Percentiles rank a stretch among this genome's conserved stretches.
phyloP scores from a whole-genome alignment of 2,888 invertebrate species.

The Sipunculus nudus region DNA sequence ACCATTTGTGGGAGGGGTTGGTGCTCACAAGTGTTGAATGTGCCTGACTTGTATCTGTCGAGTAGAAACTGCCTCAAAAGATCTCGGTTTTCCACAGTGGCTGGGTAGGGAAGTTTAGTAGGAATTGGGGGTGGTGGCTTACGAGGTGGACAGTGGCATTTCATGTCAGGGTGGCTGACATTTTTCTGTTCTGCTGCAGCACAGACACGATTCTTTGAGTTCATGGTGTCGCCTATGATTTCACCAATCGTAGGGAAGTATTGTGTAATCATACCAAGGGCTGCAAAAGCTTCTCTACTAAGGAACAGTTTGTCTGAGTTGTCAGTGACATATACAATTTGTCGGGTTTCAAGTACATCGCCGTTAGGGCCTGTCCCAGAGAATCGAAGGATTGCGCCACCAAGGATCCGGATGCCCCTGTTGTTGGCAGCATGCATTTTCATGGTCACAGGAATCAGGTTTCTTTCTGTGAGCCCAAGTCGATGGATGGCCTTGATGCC shows the following conservation, averaged over 20 bases:
- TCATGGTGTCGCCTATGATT: no score
- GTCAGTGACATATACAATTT: constrained; percentile 47
- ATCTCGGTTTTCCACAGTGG: constrained; percentile 17
- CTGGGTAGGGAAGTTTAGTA: constrained; percentile 22
- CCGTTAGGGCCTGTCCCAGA: constrained; percentile 21
- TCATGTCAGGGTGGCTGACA: no score
- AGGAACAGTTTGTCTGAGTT: constrained; percentile 43
- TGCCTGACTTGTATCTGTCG: constrained; percentile 23
- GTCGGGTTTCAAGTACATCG: constrained; percentile 34
- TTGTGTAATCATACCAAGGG: constrained; percentile 38
- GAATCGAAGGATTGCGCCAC: constrained; percentile 41
- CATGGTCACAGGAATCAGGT: constrained; percentile 48
- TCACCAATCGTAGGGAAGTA: constrained; percentile 36
- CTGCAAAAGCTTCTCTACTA: constrained; percentile 42
- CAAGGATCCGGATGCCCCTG: constrained; percentile 43
- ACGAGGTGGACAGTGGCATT: constrained; percentile 11
- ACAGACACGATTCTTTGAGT: no score
- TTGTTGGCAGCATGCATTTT: constrained; percentile 46
- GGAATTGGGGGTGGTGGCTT: constrained; percentile 22
- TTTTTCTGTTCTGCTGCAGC: no score
- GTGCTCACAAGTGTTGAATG: constrained; percentile 32
- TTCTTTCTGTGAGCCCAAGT: constrained; percentile 34
- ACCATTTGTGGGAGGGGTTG: constrained; percentile 25
- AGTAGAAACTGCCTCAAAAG: constrained; percentile 17
- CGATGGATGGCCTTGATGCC: constrained; percentile 36